Conservation (phyloP, 2,888 invertebrate species). For the Kuschelorhynchus macadamiae region DNA sequence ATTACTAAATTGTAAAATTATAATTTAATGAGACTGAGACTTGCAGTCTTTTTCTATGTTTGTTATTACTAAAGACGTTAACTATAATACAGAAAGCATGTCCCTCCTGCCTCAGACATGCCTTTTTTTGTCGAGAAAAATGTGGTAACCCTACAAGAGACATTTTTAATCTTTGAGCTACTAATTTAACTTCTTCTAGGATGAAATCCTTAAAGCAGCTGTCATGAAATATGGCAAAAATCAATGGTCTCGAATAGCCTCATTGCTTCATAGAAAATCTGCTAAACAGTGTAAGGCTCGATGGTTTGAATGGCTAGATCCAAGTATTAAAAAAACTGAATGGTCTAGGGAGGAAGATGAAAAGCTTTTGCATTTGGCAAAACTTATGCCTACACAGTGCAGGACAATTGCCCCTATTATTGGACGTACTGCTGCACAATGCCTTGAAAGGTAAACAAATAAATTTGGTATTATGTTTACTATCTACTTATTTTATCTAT, state of each 20-base stretch:
- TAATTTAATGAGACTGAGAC: no score
- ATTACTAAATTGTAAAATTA: no score
- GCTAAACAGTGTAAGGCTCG: slow-evolving; percentile 99
- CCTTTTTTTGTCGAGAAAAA: no score
- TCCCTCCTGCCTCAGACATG: no score
- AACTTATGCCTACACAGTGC: slow-evolving; percentile 99
- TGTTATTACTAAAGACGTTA: no score
- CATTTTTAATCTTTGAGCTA: background rate
- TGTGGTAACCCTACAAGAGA: no score
- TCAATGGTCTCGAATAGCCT: slow-evolving; percentile 99
- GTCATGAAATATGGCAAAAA: slow-evolving; percentile 99
- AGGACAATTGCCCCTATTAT: slow-evolving; percentile 99
- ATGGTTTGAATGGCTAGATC: slow-evolving; percentile 99
- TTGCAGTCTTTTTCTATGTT: no score
- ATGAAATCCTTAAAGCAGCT: slow-evolving; percentile 99
- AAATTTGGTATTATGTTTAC: no score
- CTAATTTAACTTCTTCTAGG: slow-evolving; percentile 74
- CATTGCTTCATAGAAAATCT: slow-evolving; percentile 96
- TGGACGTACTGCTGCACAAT: slow-evolving; percentile 98
- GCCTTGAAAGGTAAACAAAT: slow-evolving; percentile 81
- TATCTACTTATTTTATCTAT: slow-evolving; percentile 3
- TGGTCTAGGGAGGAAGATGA: slow-evolving; percentile 99
- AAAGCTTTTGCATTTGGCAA: slow-evolving; percentile 96
- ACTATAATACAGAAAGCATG: no score
- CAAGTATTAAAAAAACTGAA: slow-evolving; percentile 99